Percentiles rank a stretch among this genome's conserved stretches.
Conservation (phyloP, 1,140 invertebrate genomes). For the Cyclargus thomasi region DNA sequence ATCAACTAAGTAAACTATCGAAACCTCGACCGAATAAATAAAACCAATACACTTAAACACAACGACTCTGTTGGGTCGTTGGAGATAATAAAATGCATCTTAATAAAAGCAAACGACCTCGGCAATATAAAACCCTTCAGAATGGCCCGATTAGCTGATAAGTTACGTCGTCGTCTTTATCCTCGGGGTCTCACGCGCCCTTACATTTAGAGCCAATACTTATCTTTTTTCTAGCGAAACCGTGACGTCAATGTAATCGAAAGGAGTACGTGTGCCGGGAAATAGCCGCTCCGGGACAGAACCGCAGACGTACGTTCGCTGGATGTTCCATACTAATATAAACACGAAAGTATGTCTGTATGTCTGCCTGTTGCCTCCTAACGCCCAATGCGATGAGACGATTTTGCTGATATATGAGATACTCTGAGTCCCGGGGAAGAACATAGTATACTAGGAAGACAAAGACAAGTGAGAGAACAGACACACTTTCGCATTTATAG, state of each 20-base stretch:
- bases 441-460: too few relatives aligned
- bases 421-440: too few relatives aligned
- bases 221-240: slow-evolving; percentile 49
- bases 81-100: slow-evolving; percentile 23
- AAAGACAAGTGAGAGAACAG: too few relatives aligned
- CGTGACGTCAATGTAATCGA: slow-evolving; percentile 52
- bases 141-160: slow-evolving; percentile 40
- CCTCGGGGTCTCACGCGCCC: slow-evolving; percentile 36
- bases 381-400: too few relatives aligned
- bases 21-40: not conserved
- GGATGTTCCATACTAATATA: too few relatives aligned
- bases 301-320: not conserved
- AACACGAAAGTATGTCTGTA: too few relatives aligned
- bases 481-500: too few relatives aligned
- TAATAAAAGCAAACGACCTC: slow-evolving; percentile 32
- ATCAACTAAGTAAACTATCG: not conserved
- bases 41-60: slow-evolving; percentile 10
- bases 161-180: slow-evolving; percentile 45
- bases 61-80: not conserved
- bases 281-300: slow-evolving; percentile 35
- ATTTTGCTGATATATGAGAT: too few relatives aligned
- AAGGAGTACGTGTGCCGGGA: slow-evolving; percentile 38
- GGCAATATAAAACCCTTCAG: slow-evolving; percentile 30
- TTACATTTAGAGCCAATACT: slow-evolving; percentile 49
- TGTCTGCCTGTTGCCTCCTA: too few relatives aligned